phyloP scores from a whole-genome alignment of 2,797 vertebrate species.

The Nannoperca obscura region DNA sequence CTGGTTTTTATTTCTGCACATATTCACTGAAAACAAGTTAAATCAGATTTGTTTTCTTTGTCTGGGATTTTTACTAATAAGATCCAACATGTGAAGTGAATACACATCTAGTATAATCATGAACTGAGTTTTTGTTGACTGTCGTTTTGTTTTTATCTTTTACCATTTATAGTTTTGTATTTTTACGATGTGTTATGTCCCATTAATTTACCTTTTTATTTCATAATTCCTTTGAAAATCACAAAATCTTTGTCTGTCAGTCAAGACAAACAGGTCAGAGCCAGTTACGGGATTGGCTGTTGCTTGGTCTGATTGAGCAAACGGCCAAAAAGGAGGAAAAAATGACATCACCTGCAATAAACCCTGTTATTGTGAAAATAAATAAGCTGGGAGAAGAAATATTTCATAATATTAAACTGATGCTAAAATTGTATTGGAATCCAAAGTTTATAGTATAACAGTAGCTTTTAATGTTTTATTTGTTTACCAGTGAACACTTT shows the following conservation, averaged over 20 bases:
- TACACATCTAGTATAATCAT: not conserved
- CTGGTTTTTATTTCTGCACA: constrained; percentile 10
- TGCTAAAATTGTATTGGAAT: too few species aligned
- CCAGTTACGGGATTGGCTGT: not conserved
- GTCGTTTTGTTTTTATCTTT: not conserved
- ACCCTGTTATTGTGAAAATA: not conserved
- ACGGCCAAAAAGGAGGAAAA: too few species aligned
- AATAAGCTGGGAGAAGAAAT: not conserved
- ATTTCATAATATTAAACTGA: not conserved
- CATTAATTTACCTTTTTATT: not conserved
- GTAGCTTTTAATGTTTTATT: not conserved
- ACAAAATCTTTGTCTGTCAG: not conserved
- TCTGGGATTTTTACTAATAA: not conserved
- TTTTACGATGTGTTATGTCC: not conserved
- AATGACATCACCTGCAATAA: not conserved
- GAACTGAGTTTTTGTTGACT: not conserved
- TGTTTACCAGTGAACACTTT: not conserved
- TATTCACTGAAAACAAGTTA: not conserved
- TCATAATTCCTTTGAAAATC: not conserved
- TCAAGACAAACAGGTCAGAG: not conserved
- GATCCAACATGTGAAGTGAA: not conserved
- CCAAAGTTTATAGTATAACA: not conserved
- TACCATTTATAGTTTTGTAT: too few species aligned
- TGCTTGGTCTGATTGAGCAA: not conserved
- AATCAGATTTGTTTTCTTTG: not conserved